A percentile compares a stretch with the other conserved stretches of the same genome.
These are phyloP conservation scores for Dolichoris vasculosae DNA, from an alignment of 1,140 invertebrate species.

Conservation along the genomic window DNA sequence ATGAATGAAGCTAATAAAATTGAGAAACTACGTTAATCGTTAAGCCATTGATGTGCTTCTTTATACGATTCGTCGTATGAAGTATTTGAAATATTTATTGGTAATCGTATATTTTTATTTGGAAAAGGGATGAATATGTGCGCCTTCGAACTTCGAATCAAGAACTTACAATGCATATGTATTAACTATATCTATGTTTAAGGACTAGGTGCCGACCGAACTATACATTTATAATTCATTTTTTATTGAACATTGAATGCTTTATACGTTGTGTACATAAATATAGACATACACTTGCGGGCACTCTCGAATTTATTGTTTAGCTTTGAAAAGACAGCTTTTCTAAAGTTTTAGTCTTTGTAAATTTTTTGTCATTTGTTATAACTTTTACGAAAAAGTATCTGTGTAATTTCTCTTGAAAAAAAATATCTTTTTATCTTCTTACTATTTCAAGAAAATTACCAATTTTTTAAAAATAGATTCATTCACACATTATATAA, in stretches of 20 bases:
- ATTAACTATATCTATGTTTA: constrained; percentile 1
- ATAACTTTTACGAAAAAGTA: no score
- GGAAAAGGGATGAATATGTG: not conserved
- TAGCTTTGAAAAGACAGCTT: not conserved
- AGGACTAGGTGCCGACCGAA: not conserved
- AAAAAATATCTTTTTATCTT: not conserved
- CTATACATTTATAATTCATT: not conserved
- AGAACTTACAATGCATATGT: not conserved
- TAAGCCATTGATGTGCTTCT: no score
- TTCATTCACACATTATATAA: not conserved
- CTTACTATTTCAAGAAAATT: not conserved
- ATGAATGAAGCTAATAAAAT: no score
- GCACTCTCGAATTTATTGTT: not conserved
- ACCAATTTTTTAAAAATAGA: not conserved
- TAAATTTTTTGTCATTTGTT: not conserved
- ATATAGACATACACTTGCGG: not conserved
- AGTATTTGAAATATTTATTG: no score
- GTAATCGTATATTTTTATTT: no score
- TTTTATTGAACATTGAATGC: constrained; percentile 10
- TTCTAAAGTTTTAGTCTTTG: not conserved
- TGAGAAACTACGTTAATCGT: no score
- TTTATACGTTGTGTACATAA: constrained; percentile 31
- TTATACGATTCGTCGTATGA: no score
- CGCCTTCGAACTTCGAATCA: not conserved
- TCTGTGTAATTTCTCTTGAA: not conserved